Conservation (phyloP, 2,888 invertebrate genomes). For the Auanema freiburgensis region DNA sequence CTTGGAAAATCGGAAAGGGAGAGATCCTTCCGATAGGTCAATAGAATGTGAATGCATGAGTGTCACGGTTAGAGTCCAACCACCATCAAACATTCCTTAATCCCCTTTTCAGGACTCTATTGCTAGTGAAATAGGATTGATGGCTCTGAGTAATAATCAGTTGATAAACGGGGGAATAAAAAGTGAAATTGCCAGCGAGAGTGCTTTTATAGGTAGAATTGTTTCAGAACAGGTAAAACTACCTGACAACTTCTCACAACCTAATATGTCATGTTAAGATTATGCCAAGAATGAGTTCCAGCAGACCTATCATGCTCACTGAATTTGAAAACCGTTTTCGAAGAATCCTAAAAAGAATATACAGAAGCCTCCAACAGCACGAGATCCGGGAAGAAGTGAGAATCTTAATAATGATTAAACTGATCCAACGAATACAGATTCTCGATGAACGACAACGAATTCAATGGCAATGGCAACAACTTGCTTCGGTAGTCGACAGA, state of each 20-base stretch:
- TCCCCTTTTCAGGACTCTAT: constrained; percentile 9
- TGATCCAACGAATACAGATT: constrained; percentile 37
- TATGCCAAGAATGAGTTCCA: constrained; percentile 49
- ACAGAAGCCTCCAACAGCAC: constrained; percentile 60
- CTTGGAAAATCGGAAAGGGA: constrained; percentile 50
- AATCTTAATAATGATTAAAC: neutral
- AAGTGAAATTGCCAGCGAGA: constrained; percentile 28
- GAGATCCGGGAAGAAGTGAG: constrained; percentile 61
- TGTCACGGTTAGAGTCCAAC: neutral
- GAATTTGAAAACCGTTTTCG: constrained; percentile 62
- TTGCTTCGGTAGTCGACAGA: constrained; percentile 61
- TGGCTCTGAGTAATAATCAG: constrained; percentile 1
- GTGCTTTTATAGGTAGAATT: constrained; percentile 47
- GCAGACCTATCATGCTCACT: constrained; percentile 41
- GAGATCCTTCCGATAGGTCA: constrained; percentile 9
- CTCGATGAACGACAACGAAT: constrained; percentile 60
- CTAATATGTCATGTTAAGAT: constrained; percentile 30
- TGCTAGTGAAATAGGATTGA: neutral
- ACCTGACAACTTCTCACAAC: neutral
- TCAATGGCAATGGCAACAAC: constrained; percentile 61
- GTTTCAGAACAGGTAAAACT: constrained; percentile 51
- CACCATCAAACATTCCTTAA: constrained; percentile 2
- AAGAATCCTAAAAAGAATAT: constrained; percentile 60
- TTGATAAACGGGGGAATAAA: neutral
- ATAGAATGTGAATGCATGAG: constrained; percentile 19